phyloP scores from a whole-genome alignment of 2,797 vertebrate genomes.

The Champsocephalus esox region DNA sequence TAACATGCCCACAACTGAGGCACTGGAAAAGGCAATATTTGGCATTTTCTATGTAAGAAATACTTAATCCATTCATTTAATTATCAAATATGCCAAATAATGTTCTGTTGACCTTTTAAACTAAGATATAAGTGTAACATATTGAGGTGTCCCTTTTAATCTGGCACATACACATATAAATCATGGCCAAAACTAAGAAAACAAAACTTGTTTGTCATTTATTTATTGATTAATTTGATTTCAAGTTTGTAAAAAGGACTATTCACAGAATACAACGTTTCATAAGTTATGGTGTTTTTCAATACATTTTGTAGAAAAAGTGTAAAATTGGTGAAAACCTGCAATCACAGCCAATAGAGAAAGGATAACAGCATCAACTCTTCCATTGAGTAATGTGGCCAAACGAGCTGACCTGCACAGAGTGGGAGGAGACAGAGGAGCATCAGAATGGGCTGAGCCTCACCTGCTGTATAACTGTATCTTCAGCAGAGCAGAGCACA shows the following conservation, averaged over 20 bases:
- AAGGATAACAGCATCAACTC: slow-evolving; percentile 8
- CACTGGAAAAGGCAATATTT: not conserved
- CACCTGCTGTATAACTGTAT: slow-evolving; percentile 63
- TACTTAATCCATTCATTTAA: too few species aligned
- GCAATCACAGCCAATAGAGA: slow-evolving; percentile 3
- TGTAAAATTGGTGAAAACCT: not conserved
- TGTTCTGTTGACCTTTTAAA: too few species aligned
- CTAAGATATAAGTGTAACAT: not conserved
- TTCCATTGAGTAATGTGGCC: slow-evolving; percentile 53
- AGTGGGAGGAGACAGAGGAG: slow-evolving; percentile 59
- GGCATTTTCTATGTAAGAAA: too few species aligned
- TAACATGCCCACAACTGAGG: not conserved
- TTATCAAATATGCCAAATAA: too few species aligned
- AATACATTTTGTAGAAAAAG: not conserved
- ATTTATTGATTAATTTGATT: too few species aligned
- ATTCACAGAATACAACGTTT: not conserved
- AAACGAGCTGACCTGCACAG: slow-evolving; percentile 59
- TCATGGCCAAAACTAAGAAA: not conserved
- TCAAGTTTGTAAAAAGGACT: not conserved
- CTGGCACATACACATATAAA: not conserved
- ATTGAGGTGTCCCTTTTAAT: not conserved
- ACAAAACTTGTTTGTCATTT: not conserved
- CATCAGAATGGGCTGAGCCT: slow-evolving; percentile 71
- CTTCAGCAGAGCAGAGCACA: slow-evolving; percentile 34
- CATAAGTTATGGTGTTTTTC: not conserved